phyloP scores from a whole-genome alignment of 2,797 vertebrate species.

The Typhlichthys subterraneus region DNA sequence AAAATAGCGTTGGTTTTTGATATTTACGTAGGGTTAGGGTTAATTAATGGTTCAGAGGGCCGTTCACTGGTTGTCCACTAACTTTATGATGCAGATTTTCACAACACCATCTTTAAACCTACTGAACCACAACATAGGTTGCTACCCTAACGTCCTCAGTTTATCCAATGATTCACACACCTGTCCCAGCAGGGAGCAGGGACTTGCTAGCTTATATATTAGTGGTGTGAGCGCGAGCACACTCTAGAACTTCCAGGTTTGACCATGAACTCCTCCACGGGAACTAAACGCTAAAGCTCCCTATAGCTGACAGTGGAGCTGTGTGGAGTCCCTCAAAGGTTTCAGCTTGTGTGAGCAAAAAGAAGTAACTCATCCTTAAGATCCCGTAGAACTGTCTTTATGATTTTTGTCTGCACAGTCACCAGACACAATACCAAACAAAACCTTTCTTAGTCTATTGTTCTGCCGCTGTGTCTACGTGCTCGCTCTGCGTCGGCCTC shows the following conservation, averaged over 20 bases:
- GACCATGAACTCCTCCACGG: conserved; percentile 20
- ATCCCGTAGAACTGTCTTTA: conserved; percentile 57
- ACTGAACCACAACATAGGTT: no score
- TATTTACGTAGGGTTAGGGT: no score
- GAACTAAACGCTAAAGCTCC: conserved; percentile 16
- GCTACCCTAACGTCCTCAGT: no score
- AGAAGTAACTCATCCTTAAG: conserved; percentile 48
- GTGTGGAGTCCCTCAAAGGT: conserved; percentile 58
- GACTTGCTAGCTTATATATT: not conserved
- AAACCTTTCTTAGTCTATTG: conserved; percentile 65
- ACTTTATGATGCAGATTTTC: no score
- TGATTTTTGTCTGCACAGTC: conserved; percentile 65
- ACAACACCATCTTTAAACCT: no score
- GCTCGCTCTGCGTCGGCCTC: conserved; percentile 68
- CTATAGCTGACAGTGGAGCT: conserved; percentile 18
- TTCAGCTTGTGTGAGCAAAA: conserved; percentile 41
- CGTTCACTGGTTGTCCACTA: no score
- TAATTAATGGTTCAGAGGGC: no score
- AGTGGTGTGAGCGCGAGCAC: not conserved
- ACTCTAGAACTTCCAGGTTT: conserved; percentile 5
- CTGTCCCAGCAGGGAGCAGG: not conserved
- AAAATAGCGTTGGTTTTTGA: no score
- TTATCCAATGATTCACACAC: no score
- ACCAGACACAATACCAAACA: conserved; percentile 64
- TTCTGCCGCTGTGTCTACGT: conserved; percentile 67